Conservation (phyloP, 2,797 vertebrate genomes). For the Lepus oiostolus region DNA sequence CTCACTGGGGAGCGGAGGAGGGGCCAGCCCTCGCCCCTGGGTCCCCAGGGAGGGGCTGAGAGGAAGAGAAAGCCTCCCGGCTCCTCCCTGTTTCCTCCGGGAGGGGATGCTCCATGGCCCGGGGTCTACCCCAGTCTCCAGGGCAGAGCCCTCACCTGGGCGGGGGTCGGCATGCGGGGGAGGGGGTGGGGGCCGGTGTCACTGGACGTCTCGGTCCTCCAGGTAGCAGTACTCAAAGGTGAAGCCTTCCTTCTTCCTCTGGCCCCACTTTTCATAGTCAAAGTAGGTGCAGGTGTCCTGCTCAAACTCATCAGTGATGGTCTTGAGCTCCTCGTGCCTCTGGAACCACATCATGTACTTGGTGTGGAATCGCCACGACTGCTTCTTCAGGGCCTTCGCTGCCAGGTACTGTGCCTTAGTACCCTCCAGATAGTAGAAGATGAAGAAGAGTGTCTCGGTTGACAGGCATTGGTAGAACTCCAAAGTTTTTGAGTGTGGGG, state of each 20-base stretch:
- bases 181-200: constrained; percentile 84
- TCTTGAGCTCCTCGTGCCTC: constrained; percentile 97
- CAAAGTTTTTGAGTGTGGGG: constrained; percentile 96
- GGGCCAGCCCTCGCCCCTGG: constrained; percentile 74
- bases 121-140: no score
- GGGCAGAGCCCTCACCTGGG: background rate
- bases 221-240: constrained; percentile 98
- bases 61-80: constrained; percentile 67
- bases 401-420: constrained; percentile 98
- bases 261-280: constrained; percentile 99
- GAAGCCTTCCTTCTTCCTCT: constrained; percentile 98
- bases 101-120: constrained; percentile 57
- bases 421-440: constrained; percentile 98
- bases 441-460: constrained; percentile 97
- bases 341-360: constrained; percentile 99
- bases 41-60: constrained; percentile 74
- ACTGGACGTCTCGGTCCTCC: constrained; percentile 98
- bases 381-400: constrained; percentile 97
- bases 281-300: constrained; percentile 99
- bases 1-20: constrained; percentile 82
- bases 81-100: constrained; percentile 78
- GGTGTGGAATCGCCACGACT: constrained; percentile 98
- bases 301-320: constrained; percentile 97
- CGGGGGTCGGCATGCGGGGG: constrained; percentile 81
- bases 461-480: constrained; percentile 98